Evolutionary conservation across 1,140 invertebrate genomes (phyloP), one percentile per base, ranked within the genome.

Genomic region (Ooceraea biroi): DNA sequence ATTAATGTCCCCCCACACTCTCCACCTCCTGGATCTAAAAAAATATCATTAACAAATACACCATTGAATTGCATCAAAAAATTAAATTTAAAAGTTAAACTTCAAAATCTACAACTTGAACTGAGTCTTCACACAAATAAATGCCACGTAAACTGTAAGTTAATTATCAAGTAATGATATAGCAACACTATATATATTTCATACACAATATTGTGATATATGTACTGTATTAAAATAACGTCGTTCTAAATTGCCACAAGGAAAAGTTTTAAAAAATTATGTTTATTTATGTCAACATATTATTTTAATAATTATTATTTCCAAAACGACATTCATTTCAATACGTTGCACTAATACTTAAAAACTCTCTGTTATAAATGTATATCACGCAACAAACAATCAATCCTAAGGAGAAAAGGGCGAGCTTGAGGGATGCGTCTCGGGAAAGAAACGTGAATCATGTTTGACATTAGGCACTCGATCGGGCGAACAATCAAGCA

Each of bases 1-100:
- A 89, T 92, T 78, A 91, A 89, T 46, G 89, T 89, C 85, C 92
- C 92, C 87, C 89, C 90, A 72, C 85, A 87, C 83, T 94, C 87
- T 88, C 91, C 83, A 89, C 92, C 87, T 88, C 93, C 90, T 93
- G 93, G 90, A 94, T 95, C 92, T 95, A 86, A 4, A 84, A 68
- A 71, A 72, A n/a, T 7, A 82, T 44, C 50, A 27, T 82, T 52
- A 50, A 76, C 17, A 76, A 65, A 19, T 41, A 17, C 11, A 71
- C 22, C 25, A 17, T 3, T 36, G 7, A 36, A 36, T 36, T 36
- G 7, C 7, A 7, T 36, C 36, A 36, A 36, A 36, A 7, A 36
- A 36, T 36, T 36, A 36, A 36, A 36, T 7, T 36, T 36, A 36
- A 36, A 36, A 36, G 7, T 2, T 36, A 36, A 36, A 36, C 36